A percentile compares a stretch with the other conserved stretches of the same genome.
Evolutionary conservation across 1,140 invertebrate genomes (phyloP).

Genomic region (Bombus superbus): DNA sequence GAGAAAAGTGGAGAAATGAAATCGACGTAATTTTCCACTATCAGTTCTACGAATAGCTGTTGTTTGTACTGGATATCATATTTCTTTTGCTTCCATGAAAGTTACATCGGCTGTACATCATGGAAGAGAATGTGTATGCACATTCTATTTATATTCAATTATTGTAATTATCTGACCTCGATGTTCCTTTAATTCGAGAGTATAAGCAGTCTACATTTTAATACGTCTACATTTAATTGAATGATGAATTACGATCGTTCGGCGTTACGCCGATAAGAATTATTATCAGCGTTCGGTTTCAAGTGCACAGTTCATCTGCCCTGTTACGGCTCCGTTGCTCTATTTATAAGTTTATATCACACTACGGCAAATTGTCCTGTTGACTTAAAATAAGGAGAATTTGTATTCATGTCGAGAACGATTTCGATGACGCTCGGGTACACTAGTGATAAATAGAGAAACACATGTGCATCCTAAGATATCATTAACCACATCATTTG

Average conservation of each 20-base stretch:
- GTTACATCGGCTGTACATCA: background rate
- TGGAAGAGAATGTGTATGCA: background rate
- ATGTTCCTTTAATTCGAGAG: too few relatives aligned
- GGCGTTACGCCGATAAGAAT: too few relatives aligned
- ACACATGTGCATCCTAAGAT: background rate
- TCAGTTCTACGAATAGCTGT: background rate
- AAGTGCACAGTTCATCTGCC: too few relatives aligned
- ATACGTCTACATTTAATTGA: too few relatives aligned
- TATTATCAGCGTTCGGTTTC: too few relatives aligned
- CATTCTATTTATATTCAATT: too few relatives aligned
- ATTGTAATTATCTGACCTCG: too few relatives aligned
- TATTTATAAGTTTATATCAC: too few relatives aligned
- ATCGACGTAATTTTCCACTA: background rate
- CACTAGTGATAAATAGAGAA: background rate
- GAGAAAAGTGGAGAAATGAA: background rate
- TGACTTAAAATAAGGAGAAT: background rate
- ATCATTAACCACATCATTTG: conserved; percentile 46
- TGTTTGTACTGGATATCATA: background rate
- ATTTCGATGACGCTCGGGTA: background rate
- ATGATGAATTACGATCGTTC: too few relatives aligned
- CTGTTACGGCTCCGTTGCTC: too few relatives aligned
- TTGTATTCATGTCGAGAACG: conserved; percentile 12
- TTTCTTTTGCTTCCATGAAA: background rate
- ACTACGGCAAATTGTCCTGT: background rate
- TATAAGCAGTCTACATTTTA: too few relatives aligned